Evolutionary conservation across 2,797 vertebrate species (phyloP).

Genomic region (Siniperca obscura): DNA sequence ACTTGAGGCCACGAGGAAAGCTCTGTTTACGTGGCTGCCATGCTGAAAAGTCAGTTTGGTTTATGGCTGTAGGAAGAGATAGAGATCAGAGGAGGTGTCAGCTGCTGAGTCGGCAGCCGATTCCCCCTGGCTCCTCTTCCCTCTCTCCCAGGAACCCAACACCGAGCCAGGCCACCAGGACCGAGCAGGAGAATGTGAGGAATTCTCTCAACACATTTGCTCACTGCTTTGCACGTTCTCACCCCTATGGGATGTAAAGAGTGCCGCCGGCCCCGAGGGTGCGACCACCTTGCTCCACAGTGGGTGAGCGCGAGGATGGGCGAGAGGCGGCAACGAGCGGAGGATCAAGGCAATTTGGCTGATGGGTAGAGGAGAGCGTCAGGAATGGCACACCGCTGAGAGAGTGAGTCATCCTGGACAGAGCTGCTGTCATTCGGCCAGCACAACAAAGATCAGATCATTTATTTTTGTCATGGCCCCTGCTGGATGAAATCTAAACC

Average conservation of each 20-base stretch:
- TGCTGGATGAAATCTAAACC: conserved; percentile 73
- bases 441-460: conserved; percentile 78
- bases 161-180: conserved; percentile 75
- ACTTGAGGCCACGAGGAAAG: conserved; percentile 52
- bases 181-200: conserved; percentile 79
- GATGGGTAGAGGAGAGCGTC: conserved; percentile 71
- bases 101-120: conserved; percentile 81
- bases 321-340: conserved; percentile 66
- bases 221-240: conserved; percentile 84
- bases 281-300: conserved; percentile 70
- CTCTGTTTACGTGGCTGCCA: conserved; percentile 72
- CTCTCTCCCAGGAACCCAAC: conserved; percentile 83
- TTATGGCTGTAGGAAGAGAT: conserved; percentile 79
- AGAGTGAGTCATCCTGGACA: conserved; percentile 78
- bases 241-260: conserved; percentile 80
- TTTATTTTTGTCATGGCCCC: conserved; percentile 78
- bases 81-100: conserved; percentile 84
- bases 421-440: conserved; percentile 77
- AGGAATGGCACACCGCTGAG: conserved; percentile 75
- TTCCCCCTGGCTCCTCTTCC: conserved; percentile 78
- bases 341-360: conserved; percentile 77
- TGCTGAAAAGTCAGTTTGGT: conserved; percentile 77
- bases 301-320: conserved; percentile 50
- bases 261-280: conserved; percentile 64
- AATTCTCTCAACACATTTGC: conserved; percentile 84